phyloP scores from a whole-genome alignment of 2,888 invertebrate species.

The Caenorhabditis wallacei region DNA sequence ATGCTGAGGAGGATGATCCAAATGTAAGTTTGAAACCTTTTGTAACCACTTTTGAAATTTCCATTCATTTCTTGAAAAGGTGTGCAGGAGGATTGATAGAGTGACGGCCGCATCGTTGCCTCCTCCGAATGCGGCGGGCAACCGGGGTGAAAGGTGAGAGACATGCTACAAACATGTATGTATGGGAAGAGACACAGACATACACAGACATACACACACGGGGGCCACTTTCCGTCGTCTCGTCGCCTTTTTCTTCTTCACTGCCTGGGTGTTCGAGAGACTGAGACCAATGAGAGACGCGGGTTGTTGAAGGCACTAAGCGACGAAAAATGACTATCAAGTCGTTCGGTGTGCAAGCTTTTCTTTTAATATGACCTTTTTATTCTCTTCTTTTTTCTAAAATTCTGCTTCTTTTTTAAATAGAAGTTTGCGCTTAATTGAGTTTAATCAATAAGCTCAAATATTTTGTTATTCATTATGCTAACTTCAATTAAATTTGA shows the following conservation, averaged over 20 bases:
- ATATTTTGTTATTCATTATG: too few species aligned
- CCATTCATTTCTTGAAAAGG: conserved; percentile 46
- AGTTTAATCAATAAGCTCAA: too few species aligned
- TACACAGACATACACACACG: conserved; percentile 36
- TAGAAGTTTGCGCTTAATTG: too few species aligned
- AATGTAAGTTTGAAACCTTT: not conserved
- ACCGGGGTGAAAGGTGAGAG: conserved; percentile 15
- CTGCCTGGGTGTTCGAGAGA: conserved; percentile 55
- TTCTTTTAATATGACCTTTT: not conserved
- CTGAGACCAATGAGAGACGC: conserved; percentile 24
- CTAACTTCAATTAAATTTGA: too few species aligned
- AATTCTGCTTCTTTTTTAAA: not conserved
- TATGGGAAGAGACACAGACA: conserved; percentile 8
- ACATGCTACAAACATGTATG: conserved; percentile 9
- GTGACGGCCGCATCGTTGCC: conserved; percentile 65
- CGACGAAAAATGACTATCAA: conserved; percentile 53
- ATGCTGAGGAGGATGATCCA: not conserved
- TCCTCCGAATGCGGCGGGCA: conserved; percentile 50
- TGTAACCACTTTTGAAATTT: conserved; percentile 16
- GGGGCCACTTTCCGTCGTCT: conserved; percentile 53
- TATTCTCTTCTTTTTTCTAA: conserved; percentile 3
- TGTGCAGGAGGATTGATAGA: conserved; percentile 66
- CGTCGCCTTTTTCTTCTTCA: conserved; percentile 24
- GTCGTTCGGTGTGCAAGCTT: conserved; percentile 5
- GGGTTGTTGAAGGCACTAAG: conserved; percentile 2